Conservation (phyloP, 2,797 vertebrate genomes). For the Mareca strepera region DNA sequence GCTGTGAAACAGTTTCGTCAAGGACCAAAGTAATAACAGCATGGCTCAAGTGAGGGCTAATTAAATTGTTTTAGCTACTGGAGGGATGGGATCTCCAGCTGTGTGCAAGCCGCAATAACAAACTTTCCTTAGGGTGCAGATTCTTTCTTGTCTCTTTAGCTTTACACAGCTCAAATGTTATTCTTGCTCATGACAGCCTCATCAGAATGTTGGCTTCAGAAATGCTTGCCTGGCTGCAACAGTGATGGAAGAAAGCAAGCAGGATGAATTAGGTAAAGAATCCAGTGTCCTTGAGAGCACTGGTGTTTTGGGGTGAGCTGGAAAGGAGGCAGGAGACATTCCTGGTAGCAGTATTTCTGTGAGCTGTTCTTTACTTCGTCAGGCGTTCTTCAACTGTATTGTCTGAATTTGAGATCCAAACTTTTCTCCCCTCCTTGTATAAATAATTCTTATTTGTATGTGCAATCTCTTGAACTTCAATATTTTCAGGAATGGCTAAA, state of each 20-base stretch:
- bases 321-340: neutral
- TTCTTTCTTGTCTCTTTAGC: slow-evolving; percentile 10
- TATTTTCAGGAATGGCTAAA: neutral
- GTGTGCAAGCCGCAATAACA: slow-evolving; percentile 22
- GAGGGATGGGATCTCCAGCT: slow-evolving; percentile 36
- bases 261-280: neutral
- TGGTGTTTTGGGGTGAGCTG: neutral
- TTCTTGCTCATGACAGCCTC: neutral
- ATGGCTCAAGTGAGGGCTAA: slow-evolving; percentile 28
- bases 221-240: slow-evolving; percentile 29
- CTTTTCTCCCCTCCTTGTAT: neutral
- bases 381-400: neutral
- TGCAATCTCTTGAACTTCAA: neutral
- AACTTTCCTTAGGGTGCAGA: slow-evolving; percentile 48
- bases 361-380: neutral
- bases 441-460: neutral
- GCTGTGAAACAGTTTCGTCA: neutral
- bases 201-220: slow-evolving; percentile 13
- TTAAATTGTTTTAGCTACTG: slow-evolving; percentile 56
- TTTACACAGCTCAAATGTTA: slow-evolving; percentile 14
- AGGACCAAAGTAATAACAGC: slow-evolving; percentile 8
- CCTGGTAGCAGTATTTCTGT: neutral
- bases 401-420: neutral
- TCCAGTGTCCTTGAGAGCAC: neutral
- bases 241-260: neutral